Base-by-base conservation (phyloP, 2,797 vertebrate species). In the Diplodus puntazzo region DNA sequence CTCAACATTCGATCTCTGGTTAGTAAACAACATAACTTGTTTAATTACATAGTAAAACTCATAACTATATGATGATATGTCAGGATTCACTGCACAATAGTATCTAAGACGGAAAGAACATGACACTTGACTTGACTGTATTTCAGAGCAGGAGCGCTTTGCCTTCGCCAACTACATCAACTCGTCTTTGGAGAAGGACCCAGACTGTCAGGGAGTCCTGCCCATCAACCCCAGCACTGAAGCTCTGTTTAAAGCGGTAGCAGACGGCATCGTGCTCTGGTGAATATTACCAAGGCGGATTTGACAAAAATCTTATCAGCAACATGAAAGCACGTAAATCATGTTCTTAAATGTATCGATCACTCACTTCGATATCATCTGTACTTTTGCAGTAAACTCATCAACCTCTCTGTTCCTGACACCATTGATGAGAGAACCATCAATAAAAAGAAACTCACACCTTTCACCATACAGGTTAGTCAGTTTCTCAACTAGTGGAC, bases 81-180 rank as follows among this genome's bases (percentile, higher is more conserved):
- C 16, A 23, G 13, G 1, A 2, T n/a, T 14, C 23, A 12, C 46
- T 42, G 30, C 21, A 34, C 25, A 17, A 18, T 66, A 5, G 13
- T 11, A 27, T 27, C 23, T 3, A 9, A 48, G 64, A 58, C 25
- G 21, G 55, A 55, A 21, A 5, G 4, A 13, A 20, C 11, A 1
- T 86, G 43, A 79, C 49, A 10, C 14, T 10, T 14, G 45, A 20
- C 30, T 75, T 6, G 0, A 20, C 50, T 67, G 62, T 72, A 45
- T 89, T 90, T 67, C 92, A 99, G 98, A 99, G 94, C 97, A 99
- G 93, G 98, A 99, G 92, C 97, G 97, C 85, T 97, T 96, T 16
- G 98, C 98, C 61, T 99, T 99, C 69, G 97, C 97, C 70, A 99
- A 99, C 95, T 99, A 97, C 95, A 97, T 99, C 94, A 99, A 97